Conservation (phyloP, 2,797 vertebrate species). For the Antennarius maculatus region DNA sequence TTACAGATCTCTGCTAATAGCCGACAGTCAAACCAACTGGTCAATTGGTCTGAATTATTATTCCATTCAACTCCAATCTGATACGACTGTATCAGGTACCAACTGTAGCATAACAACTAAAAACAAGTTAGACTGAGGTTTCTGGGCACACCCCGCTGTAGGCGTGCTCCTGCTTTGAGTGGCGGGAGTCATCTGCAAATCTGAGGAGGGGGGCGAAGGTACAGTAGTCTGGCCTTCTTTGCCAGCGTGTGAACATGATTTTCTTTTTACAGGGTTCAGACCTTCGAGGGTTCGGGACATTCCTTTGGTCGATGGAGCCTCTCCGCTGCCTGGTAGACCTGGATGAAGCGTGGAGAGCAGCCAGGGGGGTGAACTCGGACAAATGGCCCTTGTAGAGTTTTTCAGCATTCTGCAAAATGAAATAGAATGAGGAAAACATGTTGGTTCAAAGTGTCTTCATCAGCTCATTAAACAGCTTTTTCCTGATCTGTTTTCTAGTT, state of each 20-base stretch:
- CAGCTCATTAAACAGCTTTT: too few relatives aligned
- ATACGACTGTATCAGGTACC: constrained; percentile 6
- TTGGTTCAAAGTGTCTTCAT: neutral
- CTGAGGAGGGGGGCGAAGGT: constrained; percentile 84
- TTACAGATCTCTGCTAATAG: constrained; percentile 8
- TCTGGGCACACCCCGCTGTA: constrained; percentile 82
- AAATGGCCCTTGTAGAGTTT: constrained; percentile 82
- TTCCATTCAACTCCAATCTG: constrained; percentile 8
- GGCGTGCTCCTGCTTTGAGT: constrained; percentile 60
- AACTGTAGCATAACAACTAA: neutral
- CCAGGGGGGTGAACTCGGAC: constrained; percentile 88
- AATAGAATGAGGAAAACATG: neutral
- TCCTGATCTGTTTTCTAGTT: too few relatives aligned
- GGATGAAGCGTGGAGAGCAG: constrained; percentile 81
- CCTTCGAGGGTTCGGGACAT: constrained; percentile 79
- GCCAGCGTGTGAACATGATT: constrained; percentile 86
- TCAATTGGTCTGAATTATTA: neutral
- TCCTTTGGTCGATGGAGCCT: constrained; percentile 56
- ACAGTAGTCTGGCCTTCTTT: constrained; percentile 78
- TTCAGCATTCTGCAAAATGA: constrained; percentile 80
- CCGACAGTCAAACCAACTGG: constrained; percentile 1
- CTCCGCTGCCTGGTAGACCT: constrained; percentile 40
- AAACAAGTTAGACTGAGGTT: constrained; percentile 82
- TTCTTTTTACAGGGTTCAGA: constrained; percentile 85
- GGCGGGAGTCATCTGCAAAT: constrained; percentile 73